A percentile compares a stretch with the other conserved stretches of the same genome.
Evolutionary conservation across 2,888 invertebrate genomes (phyloP).

Genomic region (Julus scandinavius): DNA sequence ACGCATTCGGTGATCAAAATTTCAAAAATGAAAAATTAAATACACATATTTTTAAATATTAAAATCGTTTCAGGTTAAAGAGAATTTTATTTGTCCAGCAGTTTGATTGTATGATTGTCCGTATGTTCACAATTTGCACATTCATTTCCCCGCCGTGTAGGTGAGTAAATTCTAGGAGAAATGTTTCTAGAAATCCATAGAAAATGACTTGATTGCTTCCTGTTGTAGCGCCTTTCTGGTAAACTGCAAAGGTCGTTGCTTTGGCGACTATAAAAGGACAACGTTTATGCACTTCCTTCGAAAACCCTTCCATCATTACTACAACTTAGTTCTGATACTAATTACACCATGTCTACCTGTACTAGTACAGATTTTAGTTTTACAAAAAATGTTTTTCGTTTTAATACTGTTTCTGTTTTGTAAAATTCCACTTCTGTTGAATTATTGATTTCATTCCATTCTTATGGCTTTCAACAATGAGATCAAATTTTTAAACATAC

Average conservation of each 20-base stretch:
- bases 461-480: too few species aligned
- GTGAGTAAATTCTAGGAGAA: constrained; percentile 7
- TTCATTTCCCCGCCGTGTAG: constrained; percentile 10
- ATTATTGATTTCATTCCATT: too few species aligned
- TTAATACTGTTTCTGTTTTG: too few species aligned
- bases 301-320: constrained; percentile 25
- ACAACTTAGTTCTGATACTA: background rate
- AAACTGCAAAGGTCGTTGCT: constrained; percentile 40
- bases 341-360: background rate
- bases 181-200: constrained; percentile 36
- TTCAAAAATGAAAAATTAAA: too few species aligned
- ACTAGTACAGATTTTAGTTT: too few species aligned
- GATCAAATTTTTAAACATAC: too few species aligned
- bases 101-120: background rate
- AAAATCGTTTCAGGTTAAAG: too few species aligned
- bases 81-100: background rate
- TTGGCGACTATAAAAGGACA: constrained; percentile 28
- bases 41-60: too few species aligned
- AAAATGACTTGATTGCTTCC: constrained; percentile 21
- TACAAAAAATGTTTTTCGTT: too few species aligned
- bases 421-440: too few species aligned
- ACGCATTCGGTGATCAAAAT: too few species aligned
- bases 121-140: background rate
- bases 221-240: background rate
- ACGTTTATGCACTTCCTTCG: constrained; percentile 13